Conservation (phyloP, 2,888 invertebrate species). For the Cataglyphis livida region DNA sequence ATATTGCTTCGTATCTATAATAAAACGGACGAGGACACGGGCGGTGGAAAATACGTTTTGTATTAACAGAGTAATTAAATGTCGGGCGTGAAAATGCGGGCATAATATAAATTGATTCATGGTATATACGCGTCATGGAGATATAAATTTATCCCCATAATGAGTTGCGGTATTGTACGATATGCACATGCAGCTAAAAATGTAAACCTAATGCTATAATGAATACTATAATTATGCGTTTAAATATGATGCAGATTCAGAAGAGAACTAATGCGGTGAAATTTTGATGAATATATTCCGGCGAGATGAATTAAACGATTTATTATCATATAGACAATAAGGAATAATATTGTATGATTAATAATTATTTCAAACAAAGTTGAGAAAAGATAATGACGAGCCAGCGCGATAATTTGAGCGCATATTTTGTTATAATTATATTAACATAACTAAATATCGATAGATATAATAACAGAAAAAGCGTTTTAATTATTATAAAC, state of each 20-base stretch:
- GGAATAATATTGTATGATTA: neutral
- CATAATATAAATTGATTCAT: slow-evolving; percentile 35
- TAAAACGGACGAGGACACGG: neutral
- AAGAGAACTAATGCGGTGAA: slow-evolving; percentile 3
- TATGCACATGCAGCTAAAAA: slow-evolving; percentile 18
- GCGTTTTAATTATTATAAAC: too few species aligned
- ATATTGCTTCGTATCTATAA: neutral
- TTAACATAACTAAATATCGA: too few species aligned
- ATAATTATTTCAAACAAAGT: too few species aligned
- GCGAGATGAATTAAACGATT: neutral
- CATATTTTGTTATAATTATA: too few species aligned
- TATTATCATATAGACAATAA: neutral
- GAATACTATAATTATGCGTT: slow-evolving; percentile 27
- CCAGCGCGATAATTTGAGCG: too few species aligned
- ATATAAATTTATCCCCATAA: slow-evolving; percentile 28
- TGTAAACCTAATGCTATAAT: slow-evolving; percentile 16
- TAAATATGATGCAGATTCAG: slow-evolving; percentile 6
- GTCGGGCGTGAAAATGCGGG: slow-evolving; percentile 34
- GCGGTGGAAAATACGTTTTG: neutral
- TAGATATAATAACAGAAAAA: too few species aligned
- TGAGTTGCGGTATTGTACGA: slow-evolving; percentile 11
- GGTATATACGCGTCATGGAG: neutral
- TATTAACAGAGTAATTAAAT: neutral
- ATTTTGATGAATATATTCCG: slow-evolving; percentile 30
- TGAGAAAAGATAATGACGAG: too few species aligned